A percentile compares a stretch with the other conserved stretches of the same genome.
phyloP scores from a whole-genome alignment of 2,888 invertebrate genomes.

The Chironomus tentans region DNA sequence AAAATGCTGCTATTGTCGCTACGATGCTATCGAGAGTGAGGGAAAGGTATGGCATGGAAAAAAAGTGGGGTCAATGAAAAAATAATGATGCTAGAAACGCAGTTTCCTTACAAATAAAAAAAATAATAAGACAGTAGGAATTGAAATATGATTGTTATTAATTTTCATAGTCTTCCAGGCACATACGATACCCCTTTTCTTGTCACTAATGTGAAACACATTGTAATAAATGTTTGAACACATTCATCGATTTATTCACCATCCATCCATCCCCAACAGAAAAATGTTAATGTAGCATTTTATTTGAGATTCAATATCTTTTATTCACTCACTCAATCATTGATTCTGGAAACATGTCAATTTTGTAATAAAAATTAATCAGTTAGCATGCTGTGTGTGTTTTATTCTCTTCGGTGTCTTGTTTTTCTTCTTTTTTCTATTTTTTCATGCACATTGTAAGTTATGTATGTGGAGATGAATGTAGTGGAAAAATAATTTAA shows the following conservation, averaged over 20 bases:
- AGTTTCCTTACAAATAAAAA: background rate
- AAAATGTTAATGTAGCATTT: constrained; percentile 14
- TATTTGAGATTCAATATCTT: constrained; percentile 7
- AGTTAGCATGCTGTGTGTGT: background rate
- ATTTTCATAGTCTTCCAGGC: background rate
- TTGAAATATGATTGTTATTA: constrained; percentile 6
- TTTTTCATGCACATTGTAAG: background rate
- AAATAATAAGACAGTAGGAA: background rate
- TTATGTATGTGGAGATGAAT: background rate
- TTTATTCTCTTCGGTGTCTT: too few species aligned
- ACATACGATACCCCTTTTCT: too few species aligned
- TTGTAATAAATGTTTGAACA: constrained; percentile 12
- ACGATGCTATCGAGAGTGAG: background rate
- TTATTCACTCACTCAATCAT: background rate
- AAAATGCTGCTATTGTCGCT: background rate
- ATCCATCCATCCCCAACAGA: background rate
- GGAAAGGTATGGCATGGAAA: too few species aligned
- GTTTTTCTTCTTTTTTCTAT: too few species aligned
- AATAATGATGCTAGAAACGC: background rate
- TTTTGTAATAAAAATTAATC: constrained; percentile 15
- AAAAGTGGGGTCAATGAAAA: background rate
- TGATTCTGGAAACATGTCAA: constrained; percentile 16
- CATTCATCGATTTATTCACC: background rate
- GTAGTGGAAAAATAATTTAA: constrained; percentile 16
- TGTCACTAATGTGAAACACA: constrained; percentile 3